These are phyloP conservation scores for Nycticebus coucang DNA, from an alignment of 2,113 vertebrate genomes.

Conservation along the genomic window DNA sequence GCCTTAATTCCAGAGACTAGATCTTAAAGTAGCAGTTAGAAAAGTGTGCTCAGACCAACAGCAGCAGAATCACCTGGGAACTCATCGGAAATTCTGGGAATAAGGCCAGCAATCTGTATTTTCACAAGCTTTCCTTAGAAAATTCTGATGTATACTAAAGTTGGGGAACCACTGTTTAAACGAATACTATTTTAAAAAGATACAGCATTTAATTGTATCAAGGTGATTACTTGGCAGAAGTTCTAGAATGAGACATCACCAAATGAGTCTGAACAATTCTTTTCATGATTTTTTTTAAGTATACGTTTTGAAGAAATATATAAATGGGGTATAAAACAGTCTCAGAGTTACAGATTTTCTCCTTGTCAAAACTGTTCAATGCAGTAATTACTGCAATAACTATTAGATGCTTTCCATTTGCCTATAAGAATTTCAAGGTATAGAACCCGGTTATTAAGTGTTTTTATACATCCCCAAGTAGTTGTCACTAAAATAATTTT, in stretches of 20 bases:
- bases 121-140: not conserved
- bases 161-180: not conserved
- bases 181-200: not conserved
- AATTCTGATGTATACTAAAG: not conserved
- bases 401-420: not conserved
- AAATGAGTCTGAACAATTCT: constrained; percentile 12
- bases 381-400: not conserved
- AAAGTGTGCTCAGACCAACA: not conserved
- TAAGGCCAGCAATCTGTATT: not conserved
- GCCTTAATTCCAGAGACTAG: not conserved
- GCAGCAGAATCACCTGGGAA: not conserved
- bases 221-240: not conserved
- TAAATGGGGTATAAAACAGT: not conserved
- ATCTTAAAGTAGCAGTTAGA: not conserved
- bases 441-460: not conserved
- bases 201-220: not conserved
- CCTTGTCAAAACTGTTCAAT: not conserved
- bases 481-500: constrained; percentile 37
- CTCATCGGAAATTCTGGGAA: not conserved
- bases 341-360: not conserved
- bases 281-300: constrained; percentile 43
- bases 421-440: not conserved
- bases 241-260: not conserved
- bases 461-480: constrained; percentile 11
- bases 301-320: constrained; percentile 13